Base-by-base conservation (phyloP, 2,113 vertebrate genomes). In the Gadus chalcogrammus region DNA sequence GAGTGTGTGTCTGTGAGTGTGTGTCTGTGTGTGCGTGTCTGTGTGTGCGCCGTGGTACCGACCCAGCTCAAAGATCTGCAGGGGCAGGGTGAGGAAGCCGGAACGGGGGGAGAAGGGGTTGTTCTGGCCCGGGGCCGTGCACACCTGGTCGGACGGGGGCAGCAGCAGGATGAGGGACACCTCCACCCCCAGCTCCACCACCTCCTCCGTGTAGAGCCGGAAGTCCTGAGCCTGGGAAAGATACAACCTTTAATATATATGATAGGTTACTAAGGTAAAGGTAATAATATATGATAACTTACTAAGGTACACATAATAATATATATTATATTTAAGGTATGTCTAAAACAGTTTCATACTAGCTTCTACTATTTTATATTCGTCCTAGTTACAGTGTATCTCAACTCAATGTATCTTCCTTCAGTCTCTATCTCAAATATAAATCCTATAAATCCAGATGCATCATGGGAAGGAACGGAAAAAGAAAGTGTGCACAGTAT, bases 61-160 rank as follows among this genome's bases (percentile, higher is more conserved):
- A 96, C 95, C 94, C 60, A 96, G 89, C 83, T 97, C 95, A 0
- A 97, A 97, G 84, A 95, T 94, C 89, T 97, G 95, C 75, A 97
- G 91, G 0, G 95, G 95, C 58, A 97, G 88, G 0, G 92, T 95
- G 79, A 95, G 93, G 80, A 95, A 95, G 71, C 94, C 95, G 0
- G 94, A 94, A 52, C 81, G 87, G 24, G 93, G 95, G 0, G 93
- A 93, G 65, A 94, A 94, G 2, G 94, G 94, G 71, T 92, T 94
- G 72, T 94, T 95, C 90, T 96, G 95, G 52, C 95, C 95, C 0
- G 95, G 95, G 31, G 93, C 93, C 0, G 93, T 94, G 83, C 95
- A 97, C 70, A 96, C 95, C 0, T 95, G 94, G 0, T 97, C 95
- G 0, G 93, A 94, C 0, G 95, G 94, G 38, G 95, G 95, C 76